phyloP scores from a whole-genome alignment of 2,888 invertebrate genomes.

The Ophion costatus region DNA sequence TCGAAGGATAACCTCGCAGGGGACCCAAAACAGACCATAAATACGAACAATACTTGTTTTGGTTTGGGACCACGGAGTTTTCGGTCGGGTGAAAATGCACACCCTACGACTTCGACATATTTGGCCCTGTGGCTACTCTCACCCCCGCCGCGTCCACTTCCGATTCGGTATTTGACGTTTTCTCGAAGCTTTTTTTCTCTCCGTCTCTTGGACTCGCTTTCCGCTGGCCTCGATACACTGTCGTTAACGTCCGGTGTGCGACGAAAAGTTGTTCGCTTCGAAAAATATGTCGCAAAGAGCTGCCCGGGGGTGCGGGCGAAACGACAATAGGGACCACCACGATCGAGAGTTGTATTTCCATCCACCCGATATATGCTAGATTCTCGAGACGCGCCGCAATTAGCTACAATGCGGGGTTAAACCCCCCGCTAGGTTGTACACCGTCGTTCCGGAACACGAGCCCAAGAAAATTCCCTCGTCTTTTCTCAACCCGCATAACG shows the following conservation, averaged over 20 bases:
- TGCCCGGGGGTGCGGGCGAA: slow-evolving; percentile 37
- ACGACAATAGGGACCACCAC: slow-evolving; percentile 71
- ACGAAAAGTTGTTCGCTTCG: slow-evolving; percentile 13
- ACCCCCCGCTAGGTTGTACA: slow-evolving; percentile 69
- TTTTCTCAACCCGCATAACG: slow-evolving; percentile 69
- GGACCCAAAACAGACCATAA: slow-evolving; percentile 78
- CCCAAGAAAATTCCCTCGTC: slow-evolving; percentile 26
- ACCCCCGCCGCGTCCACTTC: slow-evolving; percentile 27
- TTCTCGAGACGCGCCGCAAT: slow-evolving; percentile 71
- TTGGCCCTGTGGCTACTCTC: slow-evolving; percentile 8
- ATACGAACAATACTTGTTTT: slow-evolving; percentile 79
- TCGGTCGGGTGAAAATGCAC: slow-evolving; percentile 5
- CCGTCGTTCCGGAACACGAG: slow-evolving; percentile 59
- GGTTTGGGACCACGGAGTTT: slow-evolving; percentile 58
- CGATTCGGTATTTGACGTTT: slow-evolving; percentile 8
- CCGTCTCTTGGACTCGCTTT: not conserved
- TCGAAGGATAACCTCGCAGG: slow-evolving; percentile 63
- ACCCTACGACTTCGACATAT: not conserved
- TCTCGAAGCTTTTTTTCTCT: slow-evolving; percentile 11
- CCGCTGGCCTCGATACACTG: not conserved
- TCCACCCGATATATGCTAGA: slow-evolving; percentile 36
- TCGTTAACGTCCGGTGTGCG: not conserved
- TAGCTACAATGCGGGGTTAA: slow-evolving; percentile 78
- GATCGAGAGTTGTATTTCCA: slow-evolving; percentile 69
- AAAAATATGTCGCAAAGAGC: slow-evolving; percentile 16